Percentiles rank a stretch among this genome's conserved stretches.
phyloP scores from a whole-genome alignment of 2,888 invertebrate species.

The Phortica magna region DNA sequence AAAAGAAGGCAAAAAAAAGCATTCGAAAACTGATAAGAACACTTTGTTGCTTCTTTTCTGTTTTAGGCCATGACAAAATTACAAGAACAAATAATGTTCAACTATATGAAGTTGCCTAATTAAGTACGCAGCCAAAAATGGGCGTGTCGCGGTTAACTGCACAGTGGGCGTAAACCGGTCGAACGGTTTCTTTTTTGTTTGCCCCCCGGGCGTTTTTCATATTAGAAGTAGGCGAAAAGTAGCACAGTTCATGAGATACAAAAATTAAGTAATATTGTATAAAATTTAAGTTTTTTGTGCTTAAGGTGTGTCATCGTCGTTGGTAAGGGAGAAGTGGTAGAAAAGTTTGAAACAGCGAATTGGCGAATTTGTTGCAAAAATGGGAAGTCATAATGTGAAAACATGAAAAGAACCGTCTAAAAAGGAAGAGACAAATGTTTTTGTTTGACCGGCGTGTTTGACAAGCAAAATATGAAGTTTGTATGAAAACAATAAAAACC shows the following conservation, averaged over 20 bases:
- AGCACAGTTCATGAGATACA: background rate
- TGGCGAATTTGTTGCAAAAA: too few relatives aligned
- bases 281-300: conserved; percentile 5
- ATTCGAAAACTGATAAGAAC: too few relatives aligned
- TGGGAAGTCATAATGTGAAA: too few relatives aligned
- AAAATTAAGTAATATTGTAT: background rate
- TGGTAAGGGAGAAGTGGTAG: conserved; percentile 28
- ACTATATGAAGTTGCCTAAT: background rate
- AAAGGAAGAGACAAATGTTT: too few relatives aligned
- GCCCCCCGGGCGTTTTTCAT: too few relatives aligned
- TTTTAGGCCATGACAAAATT: background rate
- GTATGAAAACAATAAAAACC: conserved; percentile 58
- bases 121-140: background rate
- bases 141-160: background rate
- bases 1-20: too few relatives aligned
- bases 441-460: too few relatives aligned
- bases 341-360: conserved; percentile 30
- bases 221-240: background rate
- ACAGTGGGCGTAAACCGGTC: background rate
- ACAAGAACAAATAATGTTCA: background rate
- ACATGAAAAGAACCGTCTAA: too few relatives aligned
- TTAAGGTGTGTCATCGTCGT: conserved; percentile 15
- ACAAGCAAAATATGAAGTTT: too few relatives aligned
- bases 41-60: background rate
- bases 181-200: too few relatives aligned